Evolutionary conservation across 2,113 vertebrate species (phyloP).

Genomic region (Hemiscyllium ocellatum): DNA sequence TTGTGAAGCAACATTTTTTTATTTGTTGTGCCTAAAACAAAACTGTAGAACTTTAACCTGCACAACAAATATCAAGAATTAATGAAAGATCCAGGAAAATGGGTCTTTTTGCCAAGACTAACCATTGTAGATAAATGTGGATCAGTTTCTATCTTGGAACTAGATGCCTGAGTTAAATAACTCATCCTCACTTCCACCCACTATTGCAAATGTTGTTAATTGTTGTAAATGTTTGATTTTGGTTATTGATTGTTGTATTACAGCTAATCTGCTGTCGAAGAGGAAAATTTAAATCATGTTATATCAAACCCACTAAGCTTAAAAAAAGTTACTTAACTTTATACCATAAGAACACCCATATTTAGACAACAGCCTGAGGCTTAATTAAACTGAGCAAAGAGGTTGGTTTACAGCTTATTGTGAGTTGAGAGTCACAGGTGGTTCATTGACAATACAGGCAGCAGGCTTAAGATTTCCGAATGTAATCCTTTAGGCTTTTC

Average conservation of each 20-base stretch:
- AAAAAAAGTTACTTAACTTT: constrained; percentile 3
- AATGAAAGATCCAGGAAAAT: neutral
- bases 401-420: constrained; percentile 31
- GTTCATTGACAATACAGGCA: constrained; percentile 20
- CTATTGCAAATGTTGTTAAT: neutral
- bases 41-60: neutral
- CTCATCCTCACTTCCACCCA: neutral
- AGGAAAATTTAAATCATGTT: constrained; percentile 39
- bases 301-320: constrained; percentile 38
- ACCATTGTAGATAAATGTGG: neutral
- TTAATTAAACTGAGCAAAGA: constrained; percentile 32
- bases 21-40: neutral
- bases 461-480: constrained; percentile 25
- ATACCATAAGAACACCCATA: constrained; percentile 41
- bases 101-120: neutral
- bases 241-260: constrained; percentile 45
- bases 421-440: constrained; percentile 17
- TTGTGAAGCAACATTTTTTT: neutral
- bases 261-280: constrained; percentile 52
- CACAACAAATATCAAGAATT: neutral
- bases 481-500: constrained; percentile 26
- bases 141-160: neutral
- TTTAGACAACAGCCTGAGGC: constrained; percentile 39
- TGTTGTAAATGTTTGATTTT: neutral
- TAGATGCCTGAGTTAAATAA: neutral